Percentiles rank a stretch among this genome's conserved stretches.
phyloP scores from a whole-genome alignment of 2,797 vertebrate species.

The Sebastes minor region DNA sequence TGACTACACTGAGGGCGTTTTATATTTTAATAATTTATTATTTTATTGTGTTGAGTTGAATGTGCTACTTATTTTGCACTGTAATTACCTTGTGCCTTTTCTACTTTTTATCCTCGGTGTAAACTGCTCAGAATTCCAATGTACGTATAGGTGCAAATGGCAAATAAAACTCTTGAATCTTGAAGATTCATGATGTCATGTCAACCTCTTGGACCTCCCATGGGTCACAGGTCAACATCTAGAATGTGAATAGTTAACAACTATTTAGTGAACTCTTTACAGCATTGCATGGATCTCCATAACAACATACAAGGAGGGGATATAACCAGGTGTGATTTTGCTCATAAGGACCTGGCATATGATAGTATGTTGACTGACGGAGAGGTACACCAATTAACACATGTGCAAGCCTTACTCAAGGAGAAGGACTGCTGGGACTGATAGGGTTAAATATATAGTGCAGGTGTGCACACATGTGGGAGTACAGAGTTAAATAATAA shows the following conservation, averaged over 20 bases:
- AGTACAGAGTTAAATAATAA: background rate
- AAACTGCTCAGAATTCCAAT: too few relatives aligned
- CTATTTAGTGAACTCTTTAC: background rate
- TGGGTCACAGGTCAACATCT: background rate
- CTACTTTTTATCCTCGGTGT: too few relatives aligned
- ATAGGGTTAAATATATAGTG: background rate
- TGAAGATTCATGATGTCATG: background rate
- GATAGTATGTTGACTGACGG: background rate
- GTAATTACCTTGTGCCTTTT: too few relatives aligned
- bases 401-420: background rate
- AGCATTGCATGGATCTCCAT: background rate
- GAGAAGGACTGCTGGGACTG: background rate
- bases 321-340: background rate
- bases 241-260: too few relatives aligned
- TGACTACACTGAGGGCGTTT: too few relatives aligned
- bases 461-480: background rate
- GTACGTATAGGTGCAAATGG: too few relatives aligned
- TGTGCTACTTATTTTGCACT: too few relatives aligned
- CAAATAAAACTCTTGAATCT: too few relatives aligned
- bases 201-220: background rate
- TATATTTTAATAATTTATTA: too few relatives aligned
- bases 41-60: too few relatives aligned
- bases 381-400: background rate
- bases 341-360: background rate
- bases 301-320: background rate